phyloP scores from a whole-genome alignment of 2,113 vertebrate species.

The Orcinus orca region DNA sequence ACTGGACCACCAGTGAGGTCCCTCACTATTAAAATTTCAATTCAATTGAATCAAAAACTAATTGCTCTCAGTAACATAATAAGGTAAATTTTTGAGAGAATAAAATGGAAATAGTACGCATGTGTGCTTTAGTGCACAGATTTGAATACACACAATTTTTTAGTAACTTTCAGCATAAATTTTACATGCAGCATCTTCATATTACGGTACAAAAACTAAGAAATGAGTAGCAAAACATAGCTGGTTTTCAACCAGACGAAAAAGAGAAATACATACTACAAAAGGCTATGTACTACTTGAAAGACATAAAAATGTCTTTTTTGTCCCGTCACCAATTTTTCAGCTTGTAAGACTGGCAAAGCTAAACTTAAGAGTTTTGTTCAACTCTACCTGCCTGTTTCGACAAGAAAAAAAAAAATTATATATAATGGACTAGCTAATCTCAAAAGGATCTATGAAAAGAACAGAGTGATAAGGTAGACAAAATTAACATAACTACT shows the following conservation, averaged over 20 bases:
- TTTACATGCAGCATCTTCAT: background rate
- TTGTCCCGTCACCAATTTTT: background rate
- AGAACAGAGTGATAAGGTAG: background rate
- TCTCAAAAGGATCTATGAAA: background rate
- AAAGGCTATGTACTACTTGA: background rate
- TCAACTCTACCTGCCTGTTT: background rate
- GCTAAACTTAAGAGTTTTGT: background rate
- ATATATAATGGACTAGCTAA: background rate
- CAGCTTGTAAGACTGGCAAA: background rate
- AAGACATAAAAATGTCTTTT: constrained; percentile 28
- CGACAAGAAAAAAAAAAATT: background rate
- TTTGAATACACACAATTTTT: background rate
- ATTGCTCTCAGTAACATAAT: background rate
- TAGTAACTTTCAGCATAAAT: background rate
- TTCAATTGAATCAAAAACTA: background rate
- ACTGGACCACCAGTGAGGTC: too few relatives aligned
- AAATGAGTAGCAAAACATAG: background rate
- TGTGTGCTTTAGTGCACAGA: constrained; percentile 5
- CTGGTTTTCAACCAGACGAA: background rate
- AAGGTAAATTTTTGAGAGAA: constrained; percentile 15
- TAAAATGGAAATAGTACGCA: background rate
- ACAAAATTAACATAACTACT: constrained; percentile 23
- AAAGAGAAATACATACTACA: background rate
- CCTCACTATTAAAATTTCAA: background rate
- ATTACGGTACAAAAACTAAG: background rate